Base-by-base conservation (phyloP, 2,888 invertebrate species). In the Callyntrura sp. region DNA sequence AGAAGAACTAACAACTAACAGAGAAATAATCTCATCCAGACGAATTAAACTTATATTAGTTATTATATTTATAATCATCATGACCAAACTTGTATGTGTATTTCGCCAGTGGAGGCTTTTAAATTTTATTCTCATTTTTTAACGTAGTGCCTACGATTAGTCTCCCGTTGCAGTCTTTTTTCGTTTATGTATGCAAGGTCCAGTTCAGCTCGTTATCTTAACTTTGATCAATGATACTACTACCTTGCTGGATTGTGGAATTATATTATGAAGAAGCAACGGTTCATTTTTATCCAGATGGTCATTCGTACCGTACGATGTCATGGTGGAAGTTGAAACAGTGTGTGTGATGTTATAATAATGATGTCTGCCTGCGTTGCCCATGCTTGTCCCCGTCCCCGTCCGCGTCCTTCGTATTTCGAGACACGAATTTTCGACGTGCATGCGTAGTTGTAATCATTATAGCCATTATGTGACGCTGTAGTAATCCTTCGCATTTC, bases 111-210 rank as follows among this genome's bases (percentile, higher is more conserved):
- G 35, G 6, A 35, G 35, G 6, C 35, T 4, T 35, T 35, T 35
- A 35, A 4, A 4, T 35, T 35, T 35, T 35, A 35, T 2, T 60
- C 1, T 20, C 9, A 57, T n/a, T 4, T 12, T 4, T 14, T 12
- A 57, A 4, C 57, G n/a, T 57, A 57, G n/a, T 57, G 57, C n/a
- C 4, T n/a, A n/a, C n/a, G n/a, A 14, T 14, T 12, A n/a, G 14
- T 51, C 12, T 51, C 9, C 12, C 1, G n/a, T 51, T 14, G 51
- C 2, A 60, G 35, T 35, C 35, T 35, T 35, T 17, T 45, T 70
- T 45, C 17, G 70, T 45, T 70, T 70, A 60, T 3, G n/a, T 5
- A 11, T 45, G 45, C 70, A 70, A 70, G 70, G 70, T 70, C 70
- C 70, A 43, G 45, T 45, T 20, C 43, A 70, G 6, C 9, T 45